Evolutionary conservation across 2,888 invertebrate species (phyloP), one percentile per base, ranked within the genome.

Genomic region (Caenorhabditis panamensis): DNA sequence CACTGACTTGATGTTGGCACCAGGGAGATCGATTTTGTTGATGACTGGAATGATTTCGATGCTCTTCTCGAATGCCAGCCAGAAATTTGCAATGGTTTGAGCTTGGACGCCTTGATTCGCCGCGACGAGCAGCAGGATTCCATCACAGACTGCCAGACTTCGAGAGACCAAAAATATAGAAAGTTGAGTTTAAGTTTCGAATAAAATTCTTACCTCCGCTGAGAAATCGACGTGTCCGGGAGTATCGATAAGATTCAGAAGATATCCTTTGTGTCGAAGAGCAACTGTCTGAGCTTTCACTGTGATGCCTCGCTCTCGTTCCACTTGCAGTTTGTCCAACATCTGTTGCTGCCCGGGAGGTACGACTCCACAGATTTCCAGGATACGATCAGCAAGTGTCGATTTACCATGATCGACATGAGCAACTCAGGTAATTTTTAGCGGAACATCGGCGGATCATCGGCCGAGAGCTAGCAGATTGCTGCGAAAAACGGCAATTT

Each of bases 331-430:
- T 18, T 79, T 64, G 49, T 85, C 86, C 53, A 86, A 54, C 77
- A 84, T 80, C 67, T 83, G 54, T 24, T 53, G 5, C 49, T 85
- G 83, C 11, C 85, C 87, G 18, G 83, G 81, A 16, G 83, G 82
- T 13, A 85, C 77, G 0, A 83, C 82, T n/a, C 85, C 97, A 20
- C 97, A 96, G 68, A 95, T 92, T 93, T 98, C 97, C 16, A 99
- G 92, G n/a, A 99, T 92, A 71, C 98, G 93, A 91, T 99, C 98
- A 0, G 98, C 97, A 75, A 99, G 92, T 0, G 98, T 99, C 91
- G 96, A 96, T 92, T 99, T 99, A 0, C 98, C 98, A 93, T 98
- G 98, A 92, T 99, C 98, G 1, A 99, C 95, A 92, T 99, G 98
- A n/a, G 98, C 98, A 82, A 99, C 96, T n/a, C n/a, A n/a, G n/a